Conservation (phyloP, 2,797 vertebrate species). For the Hydrocynus forskahlii region DNA sequence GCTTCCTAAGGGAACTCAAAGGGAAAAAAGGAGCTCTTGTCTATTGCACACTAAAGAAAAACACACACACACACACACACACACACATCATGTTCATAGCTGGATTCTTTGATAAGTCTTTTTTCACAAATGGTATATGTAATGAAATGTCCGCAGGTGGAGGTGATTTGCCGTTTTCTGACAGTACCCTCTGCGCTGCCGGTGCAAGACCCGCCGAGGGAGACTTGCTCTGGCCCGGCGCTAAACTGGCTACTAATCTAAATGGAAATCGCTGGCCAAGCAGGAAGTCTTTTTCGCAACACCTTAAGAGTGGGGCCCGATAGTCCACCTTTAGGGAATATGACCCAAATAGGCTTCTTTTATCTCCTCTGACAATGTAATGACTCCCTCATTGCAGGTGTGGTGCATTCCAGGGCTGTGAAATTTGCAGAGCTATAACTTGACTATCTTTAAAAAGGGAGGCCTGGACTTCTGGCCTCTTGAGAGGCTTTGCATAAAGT, state of each 20-base stretch:
- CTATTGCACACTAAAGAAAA: neutral
- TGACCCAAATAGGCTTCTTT: constrained; percentile 60
- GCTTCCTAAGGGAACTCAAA: constrained; percentile 28
- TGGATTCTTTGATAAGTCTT: constrained; percentile 19
- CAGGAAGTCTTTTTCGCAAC: constrained; percentile 59
- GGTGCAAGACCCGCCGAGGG: constrained; percentile 31
- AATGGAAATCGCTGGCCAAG: constrained; percentile 73
- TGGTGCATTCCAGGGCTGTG: constrained; percentile 32
- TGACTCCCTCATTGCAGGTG: constrained; percentile 57
- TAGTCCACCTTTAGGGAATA: constrained; percentile 49
- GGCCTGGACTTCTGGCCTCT: constrained; percentile 26
- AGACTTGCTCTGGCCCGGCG: constrained; percentile 31
- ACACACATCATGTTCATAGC: neutral
- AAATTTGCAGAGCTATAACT: constrained; percentile 51
- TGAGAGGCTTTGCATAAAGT: constrained; percentile 39
- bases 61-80: constrained; percentile 18
- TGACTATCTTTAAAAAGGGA: constrained; percentile 36
- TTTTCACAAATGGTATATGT: constrained; percentile 31
- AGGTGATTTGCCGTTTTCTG: constrained; percentile 22
- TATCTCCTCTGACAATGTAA: constrained; percentile 66
- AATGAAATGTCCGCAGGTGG: constrained; percentile 28
- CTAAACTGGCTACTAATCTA: constrained; percentile 68
- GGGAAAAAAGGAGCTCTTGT: constrained; percentile 23
- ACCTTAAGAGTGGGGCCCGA: constrained; percentile 46
- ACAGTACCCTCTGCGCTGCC: constrained; percentile 2